Base-by-base conservation (phyloP, 2,888 invertebrate species). In the Ochropleura leucogaster region DNA sequence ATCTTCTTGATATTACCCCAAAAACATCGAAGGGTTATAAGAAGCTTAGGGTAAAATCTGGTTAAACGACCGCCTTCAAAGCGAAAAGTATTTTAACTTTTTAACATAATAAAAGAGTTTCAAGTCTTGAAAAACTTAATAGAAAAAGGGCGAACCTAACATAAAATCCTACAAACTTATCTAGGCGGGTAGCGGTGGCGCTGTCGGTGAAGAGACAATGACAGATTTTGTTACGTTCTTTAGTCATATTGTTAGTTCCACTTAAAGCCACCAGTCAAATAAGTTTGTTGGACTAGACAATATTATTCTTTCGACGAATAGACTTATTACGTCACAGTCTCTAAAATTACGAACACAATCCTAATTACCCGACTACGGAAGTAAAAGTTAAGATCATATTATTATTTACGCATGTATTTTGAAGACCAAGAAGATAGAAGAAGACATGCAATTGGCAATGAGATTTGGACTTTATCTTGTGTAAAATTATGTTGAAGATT, bases 271-370 rank as follows among this genome's bases (percentile, higher is more conserved):
- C 51, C 12, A 40, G n/a, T 16, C 30, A 62, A 42, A 64, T n/a
- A 51, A 47, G 40, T 51, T 46, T 16, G 20, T 57, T 49, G 20
- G 40, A 42, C n/a, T 53, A 66, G 66, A 79, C 49, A 69, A 72
- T 79, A 79, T 51, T 42, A 65, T 68, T 10, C 60, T 68, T 16
- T 40, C 12, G 16, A 79, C 46, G 44, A 73, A 68, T 20, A 76
- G 47, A 84, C 55, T 8, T 51, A 42, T 57, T 68, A 70, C 44
- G 53, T 51, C 67, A 77, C 78, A 72, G 69, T 72, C 72, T 82
- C 62, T 64, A 85, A 20, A 75, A 85, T 72, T 70, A 85, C 40
- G 53, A 85, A 72, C 67, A 65, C 20, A 70, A 49, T 60, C 60
- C 68, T 68, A 72, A 72, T 20, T 18, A 70, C 67, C 47, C 82